Evolutionary conservation across 2,888 invertebrate species (phyloP), one percentile per base, ranked within the genome.

Genomic region (Platynereis dumerilii): DNA sequence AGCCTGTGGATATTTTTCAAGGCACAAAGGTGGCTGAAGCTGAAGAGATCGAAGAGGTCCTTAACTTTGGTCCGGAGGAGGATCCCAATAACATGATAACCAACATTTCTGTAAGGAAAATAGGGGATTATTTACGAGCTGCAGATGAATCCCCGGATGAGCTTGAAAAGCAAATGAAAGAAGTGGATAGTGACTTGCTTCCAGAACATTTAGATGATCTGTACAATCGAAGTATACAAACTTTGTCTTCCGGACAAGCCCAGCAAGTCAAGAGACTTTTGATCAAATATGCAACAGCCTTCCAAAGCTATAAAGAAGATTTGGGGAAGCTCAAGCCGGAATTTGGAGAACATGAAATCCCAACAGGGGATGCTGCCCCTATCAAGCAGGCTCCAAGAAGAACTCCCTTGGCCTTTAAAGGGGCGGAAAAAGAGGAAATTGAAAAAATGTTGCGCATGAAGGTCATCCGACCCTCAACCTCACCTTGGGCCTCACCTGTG

Each of bases 401-500:
- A 12, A 42, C 42, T 17, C 42, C 42, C 42, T 12, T 10, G 42
- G 42, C 42, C 10, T 42, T 42, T 42, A 10, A 42, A 42, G 42
- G 42, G 17, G 17, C 17, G 10, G 42, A 42, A 17, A 17, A 42
- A 17, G 17, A 10, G 17, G 42, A 42, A 42, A 42, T 42, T 42
- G 12, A 42, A 42, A 42, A 42, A 17, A 42, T 42, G 42, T 42
- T 42, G 42, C 12, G 17, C 17, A 12, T 42, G 17, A 17, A 42
- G 17, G 42, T 42, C 12, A 42, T 42, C 17, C 10, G 10, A 42
- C 42, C 42, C 10, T 42, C 42, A 10, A 42, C 42, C 17, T 42
- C 42, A 42, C 42, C 42, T 12, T 42, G 42, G 42, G 42, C 42
- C 42, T 42, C 42, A 12, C 42, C 42, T 42, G 48, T n/a, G n/a